Evolutionary conservation across 2,797 vertebrate species (phyloP).

Genomic region (Nasua narica): DNA sequence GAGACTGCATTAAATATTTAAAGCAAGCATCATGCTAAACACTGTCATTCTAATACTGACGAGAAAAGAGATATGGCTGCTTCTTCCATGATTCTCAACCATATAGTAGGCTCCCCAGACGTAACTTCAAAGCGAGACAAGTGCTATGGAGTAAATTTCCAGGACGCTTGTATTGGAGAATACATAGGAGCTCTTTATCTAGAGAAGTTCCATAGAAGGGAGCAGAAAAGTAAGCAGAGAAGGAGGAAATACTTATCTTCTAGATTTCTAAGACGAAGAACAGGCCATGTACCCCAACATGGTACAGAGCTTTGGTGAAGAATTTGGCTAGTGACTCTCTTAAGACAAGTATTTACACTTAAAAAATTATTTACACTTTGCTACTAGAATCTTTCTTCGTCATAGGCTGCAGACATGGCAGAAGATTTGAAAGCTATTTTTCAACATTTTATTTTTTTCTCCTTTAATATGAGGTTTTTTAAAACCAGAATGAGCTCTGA

Average conservation of each 20-base stretch:
- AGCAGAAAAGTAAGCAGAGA: neutral
- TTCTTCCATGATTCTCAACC: neutral
- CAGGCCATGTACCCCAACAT: neutral
- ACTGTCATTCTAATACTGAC: neutral
- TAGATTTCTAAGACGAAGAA: neutral
- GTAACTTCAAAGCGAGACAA: neutral
- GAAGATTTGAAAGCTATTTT: constrained; percentile 29
- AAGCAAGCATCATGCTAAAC: neutral
- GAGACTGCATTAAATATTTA: neutral
- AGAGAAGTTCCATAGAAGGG: neutral
- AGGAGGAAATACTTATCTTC: neutral
- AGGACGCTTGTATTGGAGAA: neutral
- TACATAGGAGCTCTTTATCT: neutral
- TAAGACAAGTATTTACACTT: constrained; percentile 15
- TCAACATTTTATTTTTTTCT: constrained; percentile 23
- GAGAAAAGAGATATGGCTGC: neutral
- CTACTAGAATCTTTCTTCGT: neutral
- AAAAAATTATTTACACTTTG: neutral
- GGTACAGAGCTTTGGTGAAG: neutral
- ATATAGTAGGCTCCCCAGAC: neutral
- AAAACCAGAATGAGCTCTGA: neutral
- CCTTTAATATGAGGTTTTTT: constrained; percentile 25
- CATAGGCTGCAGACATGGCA: neutral
- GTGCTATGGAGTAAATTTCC: neutral
- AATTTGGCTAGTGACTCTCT: neutral